Evolutionary conservation across 2,113 vertebrate species (phyloP).

Genomic region (Trogon surrucura): DNA sequence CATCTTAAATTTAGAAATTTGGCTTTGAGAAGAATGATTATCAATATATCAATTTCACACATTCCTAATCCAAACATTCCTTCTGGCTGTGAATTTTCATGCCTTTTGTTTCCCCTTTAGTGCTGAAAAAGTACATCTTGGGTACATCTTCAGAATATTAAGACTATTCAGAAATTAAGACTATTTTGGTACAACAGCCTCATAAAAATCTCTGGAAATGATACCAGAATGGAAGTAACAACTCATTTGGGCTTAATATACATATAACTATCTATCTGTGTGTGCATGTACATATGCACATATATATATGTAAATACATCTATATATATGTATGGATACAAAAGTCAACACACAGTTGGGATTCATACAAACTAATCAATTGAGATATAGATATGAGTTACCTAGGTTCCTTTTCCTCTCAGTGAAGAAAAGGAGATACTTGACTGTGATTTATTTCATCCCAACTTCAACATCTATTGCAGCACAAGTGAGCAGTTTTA

Average conservation of each 20-base stretch:
- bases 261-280: fast-evolving
- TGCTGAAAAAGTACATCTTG: not conserved
- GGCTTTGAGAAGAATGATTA: not conserved
- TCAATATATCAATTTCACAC: not conserved
- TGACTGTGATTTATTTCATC: not conserved
- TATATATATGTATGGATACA: not conserved
- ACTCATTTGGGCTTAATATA: not conserved
- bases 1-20: not conserved
- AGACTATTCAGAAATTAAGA: not conserved
- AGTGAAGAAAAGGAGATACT: not conserved
- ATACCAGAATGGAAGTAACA: not conserved
- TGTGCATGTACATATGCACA: fast-evolving
- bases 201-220: not conserved
- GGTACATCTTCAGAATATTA: not conserved
- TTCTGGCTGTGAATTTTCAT: not conserved
- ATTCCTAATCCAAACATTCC: not conserved
- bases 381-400: not conserved
- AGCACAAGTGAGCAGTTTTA: not conserved
- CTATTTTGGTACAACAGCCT: not conserved
- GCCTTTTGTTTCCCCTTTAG: not conserved
- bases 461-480: not conserved
- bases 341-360: not conserved
- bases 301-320: not conserved
- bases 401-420: not conserved
- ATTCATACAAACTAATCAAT: not conserved